phyloP scores from a whole-genome alignment of 2,888 invertebrate genomes.

The Eurytoma adleriae region DNA sequence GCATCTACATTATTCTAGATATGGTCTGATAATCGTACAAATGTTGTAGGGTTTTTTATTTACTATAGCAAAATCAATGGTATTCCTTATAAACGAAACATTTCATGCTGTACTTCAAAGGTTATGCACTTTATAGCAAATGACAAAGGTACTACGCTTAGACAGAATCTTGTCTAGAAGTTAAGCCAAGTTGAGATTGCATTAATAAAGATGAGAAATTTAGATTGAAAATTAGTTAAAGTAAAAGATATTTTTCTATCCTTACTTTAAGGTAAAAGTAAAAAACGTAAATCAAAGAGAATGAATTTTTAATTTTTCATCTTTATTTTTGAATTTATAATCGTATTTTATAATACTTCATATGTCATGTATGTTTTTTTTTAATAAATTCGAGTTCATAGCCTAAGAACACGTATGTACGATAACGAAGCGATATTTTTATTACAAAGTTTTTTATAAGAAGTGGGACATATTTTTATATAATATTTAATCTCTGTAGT shows the following conservation, averaged over 20 bases:
- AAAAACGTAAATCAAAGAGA: neutral
- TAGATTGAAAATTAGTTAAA: constrained; percentile 8
- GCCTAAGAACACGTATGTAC: neutral
- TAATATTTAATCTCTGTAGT: constrained; percentile 20
- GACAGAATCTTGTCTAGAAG: neutral
- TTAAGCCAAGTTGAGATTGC: constrained; percentile 26
- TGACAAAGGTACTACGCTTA: neutral
- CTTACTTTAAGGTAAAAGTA: neutral
- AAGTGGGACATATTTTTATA: constrained; percentile 37
- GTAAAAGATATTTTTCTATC: constrained; percentile 14
- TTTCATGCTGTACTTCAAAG: neutral
- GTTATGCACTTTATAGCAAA: neutral
- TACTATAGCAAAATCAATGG: neutral
- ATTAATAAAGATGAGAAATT: constrained; percentile 9
- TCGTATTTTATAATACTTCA: neutral
- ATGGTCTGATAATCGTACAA: too few relatives aligned
- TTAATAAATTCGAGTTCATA: neutral
- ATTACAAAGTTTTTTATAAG: constrained; percentile 10
- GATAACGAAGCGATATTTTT: neutral
- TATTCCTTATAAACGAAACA: neutral
- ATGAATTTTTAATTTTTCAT: neutral
- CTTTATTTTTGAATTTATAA: neutral
- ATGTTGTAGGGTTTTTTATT: too few relatives aligned
- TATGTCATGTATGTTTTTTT: neutral
- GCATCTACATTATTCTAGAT: too few relatives aligned